phyloP scores from a whole-genome alignment of 2,888 invertebrate species.

The Cerastis leucographa region DNA sequence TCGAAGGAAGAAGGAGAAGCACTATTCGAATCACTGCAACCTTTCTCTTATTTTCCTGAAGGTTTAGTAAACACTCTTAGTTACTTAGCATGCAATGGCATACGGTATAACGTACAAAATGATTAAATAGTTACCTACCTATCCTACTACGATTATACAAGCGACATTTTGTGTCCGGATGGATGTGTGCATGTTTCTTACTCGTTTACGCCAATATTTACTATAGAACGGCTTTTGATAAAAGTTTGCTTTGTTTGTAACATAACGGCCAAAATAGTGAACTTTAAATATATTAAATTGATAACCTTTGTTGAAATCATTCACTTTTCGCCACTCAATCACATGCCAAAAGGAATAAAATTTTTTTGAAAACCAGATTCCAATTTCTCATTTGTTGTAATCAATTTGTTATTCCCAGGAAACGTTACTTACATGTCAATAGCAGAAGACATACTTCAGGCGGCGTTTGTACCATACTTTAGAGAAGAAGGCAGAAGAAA shows the following conservation, averaged over 20 bases:
- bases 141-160: not conserved
- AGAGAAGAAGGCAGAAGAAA: constrained; percentile 5
- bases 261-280: not conserved
- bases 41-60: constrained; percentile 26
- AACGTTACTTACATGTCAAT: not conserved
- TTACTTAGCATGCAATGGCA: too few relatives aligned
- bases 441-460: not conserved
- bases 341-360: not conserved
- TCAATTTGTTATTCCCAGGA: constrained; percentile 16
- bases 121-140: not conserved
- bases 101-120: not conserved
- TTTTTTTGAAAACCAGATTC: not conserved
- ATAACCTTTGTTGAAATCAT: not conserved
- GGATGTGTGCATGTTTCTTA: not conserved
- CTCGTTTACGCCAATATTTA: not conserved
- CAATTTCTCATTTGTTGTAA: not conserved
- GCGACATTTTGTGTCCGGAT: not conserved
- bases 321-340: not conserved
- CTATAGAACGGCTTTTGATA: not conserved
- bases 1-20: constrained; percentile 26
- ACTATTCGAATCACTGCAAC: constrained; percentile 30
- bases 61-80: constrained; percentile 29
- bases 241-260: not conserved
- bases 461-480: not conserved
- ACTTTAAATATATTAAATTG: not conserved